Base-by-base conservation (phyloP, 2,113 vertebrate species). In the Epinephelus moara region DNA sequence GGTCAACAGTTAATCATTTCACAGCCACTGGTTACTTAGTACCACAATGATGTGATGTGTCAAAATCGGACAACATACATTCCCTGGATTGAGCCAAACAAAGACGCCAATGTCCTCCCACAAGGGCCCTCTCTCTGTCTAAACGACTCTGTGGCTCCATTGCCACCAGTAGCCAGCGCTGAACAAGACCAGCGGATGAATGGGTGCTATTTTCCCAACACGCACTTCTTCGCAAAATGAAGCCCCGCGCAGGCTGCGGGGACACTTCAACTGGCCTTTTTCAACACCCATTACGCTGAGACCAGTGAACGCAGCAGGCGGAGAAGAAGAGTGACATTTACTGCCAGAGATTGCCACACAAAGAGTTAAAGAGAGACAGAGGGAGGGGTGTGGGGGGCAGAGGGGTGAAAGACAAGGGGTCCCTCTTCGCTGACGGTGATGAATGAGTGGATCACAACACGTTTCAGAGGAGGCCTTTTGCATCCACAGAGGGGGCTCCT, bases 31-130 rank as follows among this genome's bases (percentile, higher is more conserved):
- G 84, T 90, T 93, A 82, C 80, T 90, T 91, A 80, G 76, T 47
- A 45, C 78, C 86, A 77, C 75, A 89, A 90, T 93, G 91, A 85
- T 77, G 84, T 17, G 88, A 94, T 90, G 86, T 91, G 90, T 89
- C 92, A 90, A 89, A 92, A 94, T 90, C 78, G 80, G 89, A 91
- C 91, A 91, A 91, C 90, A 90, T 85, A 73, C 93, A 94, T 94
- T 95, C 91, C 89, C 82, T 55, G 81, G 79, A 90, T 84, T 76
- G 89, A 84, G 84, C 14, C 0, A 37, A 84, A 94, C 94, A 94
- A 94, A 94, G 91, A 60, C 23, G 8, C 71, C 89, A 92, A 90
- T 95, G 94, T 95, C 85, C 85, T 53, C 82, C 89, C 78, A 92
- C 90, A 93, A 93, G 92, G 82, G 80, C 88, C 87, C 86, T 85